Base-by-base conservation (phyloP, 2,888 invertebrate genomes). In the Sarcophaga variegata region DNA sequence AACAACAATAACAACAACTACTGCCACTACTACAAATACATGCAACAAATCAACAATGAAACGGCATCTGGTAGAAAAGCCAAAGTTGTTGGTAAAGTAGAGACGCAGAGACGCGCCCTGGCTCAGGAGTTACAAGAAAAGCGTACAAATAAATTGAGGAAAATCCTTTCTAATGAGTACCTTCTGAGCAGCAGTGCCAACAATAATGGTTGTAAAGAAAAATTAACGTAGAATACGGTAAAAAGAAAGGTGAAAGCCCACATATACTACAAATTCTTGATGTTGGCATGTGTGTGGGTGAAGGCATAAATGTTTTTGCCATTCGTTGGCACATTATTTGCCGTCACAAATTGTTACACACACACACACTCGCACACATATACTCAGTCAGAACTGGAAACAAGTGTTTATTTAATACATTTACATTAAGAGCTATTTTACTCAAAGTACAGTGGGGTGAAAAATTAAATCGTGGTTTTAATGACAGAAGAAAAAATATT, bases 81-180 rank as follows among this genome's bases (percentile, higher is more conserved):
- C 37, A 37, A 37, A 37, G 37, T 37, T 37, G 37, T 37, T 37
- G 37, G 37, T 6, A 1, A 1, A 37, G 37, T 22, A 22, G 0
- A 37, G 10, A 37, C 37, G 37, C 37, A 64, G 54, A 63, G 76
- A 54, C 37, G 76, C 76, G 76, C 76, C 63, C 2, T 22, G 54
- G 37, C 27, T 22, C 14, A 71, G 62, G 54, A 74, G 59, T 11
- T 75, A 64, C 45, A 74, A 72, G 8, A 27, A 77, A 54, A 49
- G 25, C n/a, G 20, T 64, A 85, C 66, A 86, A 82, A 82, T 76
- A 72, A 82, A 80, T 82, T 83, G 54, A 14, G 81, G 75, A 87
- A 62, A 83, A 87, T 83, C 83, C 81, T 87, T 81, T 83, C 75
- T 87, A 87, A 87, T 87, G 83, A 87, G 86, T 81, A 83, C 81